Evolutionary conservation across 1,140 invertebrate genomes (phyloP), one percentile per base, ranked within the genome.

Genomic region (Chymomyza costata): DNA sequence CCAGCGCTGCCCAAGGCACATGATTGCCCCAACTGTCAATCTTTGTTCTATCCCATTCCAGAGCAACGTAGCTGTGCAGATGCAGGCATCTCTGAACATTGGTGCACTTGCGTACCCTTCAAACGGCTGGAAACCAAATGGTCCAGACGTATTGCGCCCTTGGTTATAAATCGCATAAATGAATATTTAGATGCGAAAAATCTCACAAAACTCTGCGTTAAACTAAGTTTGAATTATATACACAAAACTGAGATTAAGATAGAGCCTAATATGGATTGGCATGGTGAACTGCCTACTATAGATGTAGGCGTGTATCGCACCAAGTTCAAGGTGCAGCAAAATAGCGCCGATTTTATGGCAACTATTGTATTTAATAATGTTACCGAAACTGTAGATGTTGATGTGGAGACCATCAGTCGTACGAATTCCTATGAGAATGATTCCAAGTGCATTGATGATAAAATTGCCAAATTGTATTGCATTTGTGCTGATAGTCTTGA

Each of bases 61-160:
- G 82, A 78, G n/a, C 86, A 90, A 28, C 87, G 94, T 30, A 91
- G 90, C 0, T 96, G 95, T 70, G 60, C 81, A 3, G 89, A 92
- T 43, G 92, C 90, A 1, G 89, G 88, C 0, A 90, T 97, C 2
- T 84, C 87, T 0, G 87, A 91, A 15, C 92, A 94, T 67, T 96
- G 92, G 91, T 96, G 94, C 70, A 90, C 90, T 7, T 96, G 94
- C 50, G 87, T 87, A 1, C 84, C 87, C 0, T 90, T 88, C 46
- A 69, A 82, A n/a, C n/a, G n/a, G 49, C 69, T 0, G 57, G 87
- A 15, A 41, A 65, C 0, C 68, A 78, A 65, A 17, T 62, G 80
- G 41, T 67, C 86, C 6, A 86, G 86, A 0, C 39, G 58, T 1
- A 65, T 85, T 6, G 87, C 88, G 1, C 71, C 86, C 0, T 80